Base-by-base conservation (phyloP, 2,113 vertebrate species). In the Butastur rufipennis region DNA sequence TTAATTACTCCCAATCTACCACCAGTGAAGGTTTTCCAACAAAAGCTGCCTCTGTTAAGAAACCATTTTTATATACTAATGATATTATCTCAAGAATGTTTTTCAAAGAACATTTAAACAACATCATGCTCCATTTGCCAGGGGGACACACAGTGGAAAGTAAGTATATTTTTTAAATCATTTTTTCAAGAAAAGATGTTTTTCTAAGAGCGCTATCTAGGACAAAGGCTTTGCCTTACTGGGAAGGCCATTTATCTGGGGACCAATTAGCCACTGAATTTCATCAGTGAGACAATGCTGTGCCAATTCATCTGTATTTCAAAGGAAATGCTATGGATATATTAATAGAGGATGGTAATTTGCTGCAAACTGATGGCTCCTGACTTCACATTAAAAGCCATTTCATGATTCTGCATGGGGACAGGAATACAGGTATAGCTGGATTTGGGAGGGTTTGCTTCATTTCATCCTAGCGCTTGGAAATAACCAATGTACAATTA, bases 1-100 rank as follows among this genome's bases (percentile, higher is more conserved):
- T 86, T 94, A 92, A 93, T 93, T 95, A 88, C 42, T 94, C 79
- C 91, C 40, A 58, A 34, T 50, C 62, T 52, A 92, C 85, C 71
- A 52, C 75, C 88, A 55, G 3, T 15, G 36, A 83, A 94, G 59
- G 65, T n/a, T 96, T 94, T 92, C 74, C 82, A 86, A 59, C 80
- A 88, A 78, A 93, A 90, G 55, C 63, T 70, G 63, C 72, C 66
- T 72, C 74, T 59, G 84, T 50, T 88, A 45, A 77, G 90, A 90
- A 94, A 80, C 67, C 29, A 19, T 92, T 88, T 92, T 77, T n/a
- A 79, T 80, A 62, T 21, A 42, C 36, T 42, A 62, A 88, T 21
- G 71, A 65, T 82, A 72, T 81, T 77, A 66, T 73, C 86, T 81
- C 50, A 34, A 74, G 67, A 66, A 81, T 47, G 29, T 40, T 88